Conservation (phyloP, 2,797 vertebrate species). For the Buceros bicornis region DNA sequence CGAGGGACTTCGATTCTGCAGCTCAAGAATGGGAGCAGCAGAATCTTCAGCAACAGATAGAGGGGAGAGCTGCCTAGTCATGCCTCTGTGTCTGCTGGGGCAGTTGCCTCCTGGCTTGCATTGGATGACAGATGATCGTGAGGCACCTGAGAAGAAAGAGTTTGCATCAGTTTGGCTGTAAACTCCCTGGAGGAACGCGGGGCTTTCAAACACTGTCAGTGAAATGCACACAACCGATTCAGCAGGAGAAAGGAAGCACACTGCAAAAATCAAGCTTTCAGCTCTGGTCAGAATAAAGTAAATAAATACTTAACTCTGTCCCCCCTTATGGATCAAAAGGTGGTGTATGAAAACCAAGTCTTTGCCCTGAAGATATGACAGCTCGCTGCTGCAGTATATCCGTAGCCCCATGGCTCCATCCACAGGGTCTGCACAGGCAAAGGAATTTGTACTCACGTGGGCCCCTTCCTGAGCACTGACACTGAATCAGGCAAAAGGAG, state of each 20-base stretch:
- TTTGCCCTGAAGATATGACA: not conserved
- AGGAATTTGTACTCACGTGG: constrained; percentile 52
- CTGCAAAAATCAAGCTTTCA: not conserved
- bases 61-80: constrained; percentile 83
- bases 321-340: not conserved
- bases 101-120: constrained; percentile 85
- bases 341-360: not conserved
- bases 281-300: constrained; percentile 35
- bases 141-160: constrained; percentile 83
- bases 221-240: not conserved
- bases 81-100: constrained; percentile 80
- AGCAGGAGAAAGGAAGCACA: constrained; percentile 3
- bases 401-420: not conserved
- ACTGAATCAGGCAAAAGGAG: not conserved
- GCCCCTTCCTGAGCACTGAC: constrained; percentile 32
- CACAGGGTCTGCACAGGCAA: not conserved
- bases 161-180: constrained; percentile 70
- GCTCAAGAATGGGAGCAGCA: constrained; percentile 85
- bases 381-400: not conserved
- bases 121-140: constrained; percentile 82
- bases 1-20: constrained; percentile 83
- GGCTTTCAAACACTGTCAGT: constrained; percentile 42
- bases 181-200: constrained; percentile 33
- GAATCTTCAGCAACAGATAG: constrained; percentile 83
- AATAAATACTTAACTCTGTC: constrained; percentile 42